Percentiles rank a stretch among this genome's conserved stretches.
Evolutionary conservation across 1,140 invertebrate species (phyloP).

Genomic region (Penaeus japonicus): DNA sequence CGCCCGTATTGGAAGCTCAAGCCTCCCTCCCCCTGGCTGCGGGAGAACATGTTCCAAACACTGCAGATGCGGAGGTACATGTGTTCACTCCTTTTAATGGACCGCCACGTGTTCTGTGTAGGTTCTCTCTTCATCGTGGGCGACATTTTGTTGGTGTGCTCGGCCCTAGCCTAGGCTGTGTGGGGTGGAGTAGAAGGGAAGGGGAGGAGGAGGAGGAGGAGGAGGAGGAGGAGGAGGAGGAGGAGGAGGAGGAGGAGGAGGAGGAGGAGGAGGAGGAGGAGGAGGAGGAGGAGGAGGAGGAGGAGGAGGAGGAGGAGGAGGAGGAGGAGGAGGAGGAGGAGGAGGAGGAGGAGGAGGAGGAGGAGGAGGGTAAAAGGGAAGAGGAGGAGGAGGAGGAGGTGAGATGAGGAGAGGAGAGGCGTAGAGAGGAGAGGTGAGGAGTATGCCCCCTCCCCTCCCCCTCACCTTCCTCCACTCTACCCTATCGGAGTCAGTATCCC

Average conservation of each 20-base stretch:
- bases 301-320: too few relatives aligned
- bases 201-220: background rate
- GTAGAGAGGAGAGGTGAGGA: background rate
- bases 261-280: background rate
- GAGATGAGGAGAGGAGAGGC: background rate
- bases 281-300: background rate
- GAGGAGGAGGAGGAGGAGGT: background rate
- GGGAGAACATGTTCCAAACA: too few relatives aligned
- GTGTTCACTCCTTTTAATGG: too few relatives aligned
- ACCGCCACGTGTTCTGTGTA: too few relatives aligned
- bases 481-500: background rate
- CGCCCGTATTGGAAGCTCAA: too few relatives aligned
- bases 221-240: background rate
- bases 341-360: background rate
- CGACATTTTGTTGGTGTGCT: too few relatives aligned
- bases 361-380: background rate
- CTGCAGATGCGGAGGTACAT: too few relatives aligned
- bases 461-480: too few relatives aligned
- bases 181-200: background rate
- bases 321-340: background rate
- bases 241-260: background rate
- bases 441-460: background rate
- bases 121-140: too few relatives aligned
- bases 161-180: too few relatives aligned
- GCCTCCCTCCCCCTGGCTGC: too few relatives aligned